Conservation (phyloP, 2,888 invertebrate genomes). For the Aspidapion aeneum region DNA sequence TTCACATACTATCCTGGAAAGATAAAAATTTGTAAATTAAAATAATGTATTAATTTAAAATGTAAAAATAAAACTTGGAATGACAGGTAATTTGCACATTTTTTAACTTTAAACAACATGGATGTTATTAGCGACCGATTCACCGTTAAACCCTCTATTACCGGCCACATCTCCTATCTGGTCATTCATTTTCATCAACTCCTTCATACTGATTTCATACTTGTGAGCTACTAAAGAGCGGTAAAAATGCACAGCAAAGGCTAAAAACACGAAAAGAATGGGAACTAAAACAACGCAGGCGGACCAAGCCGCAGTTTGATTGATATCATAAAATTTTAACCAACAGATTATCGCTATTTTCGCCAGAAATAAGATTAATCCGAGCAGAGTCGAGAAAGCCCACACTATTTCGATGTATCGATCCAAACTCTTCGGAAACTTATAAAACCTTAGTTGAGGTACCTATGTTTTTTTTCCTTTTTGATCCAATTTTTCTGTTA, state of each 20-base stretch:
- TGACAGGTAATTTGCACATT: too few relatives aligned
- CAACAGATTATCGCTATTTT: slow-evolving; percentile 96
- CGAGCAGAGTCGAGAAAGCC: slow-evolving; percentile 94
- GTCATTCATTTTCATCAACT: slow-evolving; percentile 79
- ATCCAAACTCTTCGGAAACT: slow-evolving; percentile 78
- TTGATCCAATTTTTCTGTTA: too few relatives aligned
- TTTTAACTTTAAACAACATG: slow-evolving; percentile 57
- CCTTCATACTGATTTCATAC: slow-evolving; percentile 83
- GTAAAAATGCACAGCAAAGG: slow-evolving; percentile 95
- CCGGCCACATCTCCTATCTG: slow-evolving; percentile 61
- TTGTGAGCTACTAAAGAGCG: slow-evolving; percentile 89
- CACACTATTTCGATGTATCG: slow-evolving; percentile 97
- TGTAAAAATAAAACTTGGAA: too few relatives aligned
- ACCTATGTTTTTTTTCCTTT: too few relatives aligned
- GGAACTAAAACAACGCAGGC: slow-evolving; percentile 91
- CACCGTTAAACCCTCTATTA: slow-evolving; percentile 55
- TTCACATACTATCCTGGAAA: too few relatives aligned
- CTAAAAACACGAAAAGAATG: slow-evolving; percentile 85
- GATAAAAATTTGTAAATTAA: too few relatives aligned
- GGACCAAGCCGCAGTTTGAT: slow-evolving; percentile 79
- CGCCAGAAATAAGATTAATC: slow-evolving; percentile 86
- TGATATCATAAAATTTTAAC: slow-evolving; percentile 92
- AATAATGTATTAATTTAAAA: too few relatives aligned
- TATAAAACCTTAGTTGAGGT: too few relatives aligned
- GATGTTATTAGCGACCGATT: slow-evolving; percentile 45